phyloP scores from a whole-genome alignment of 64 coral and sea anemone genomes.

The Pocillopora verrucosa region DNA sequence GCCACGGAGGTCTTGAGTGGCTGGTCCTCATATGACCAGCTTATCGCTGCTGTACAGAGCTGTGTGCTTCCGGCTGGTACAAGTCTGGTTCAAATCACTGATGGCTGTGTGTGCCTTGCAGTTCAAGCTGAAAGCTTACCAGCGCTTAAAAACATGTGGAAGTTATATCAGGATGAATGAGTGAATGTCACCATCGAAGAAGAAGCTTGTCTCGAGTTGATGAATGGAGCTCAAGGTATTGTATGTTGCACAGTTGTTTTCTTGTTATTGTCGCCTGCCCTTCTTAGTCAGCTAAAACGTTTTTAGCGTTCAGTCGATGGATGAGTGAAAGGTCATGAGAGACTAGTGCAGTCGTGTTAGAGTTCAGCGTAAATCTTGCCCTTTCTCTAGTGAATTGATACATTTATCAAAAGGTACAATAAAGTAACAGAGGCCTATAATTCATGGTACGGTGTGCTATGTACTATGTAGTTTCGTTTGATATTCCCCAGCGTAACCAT shows the following conservation, averaged over 20 bases:
- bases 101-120: not conserved
- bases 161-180: not conserved
- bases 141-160: not conserved
- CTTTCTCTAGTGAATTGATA: no score
- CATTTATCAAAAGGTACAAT: no score
- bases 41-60: not conserved
- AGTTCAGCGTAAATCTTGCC: no score
- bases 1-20: conserved; percentile 7
- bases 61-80: conserved; percentile 16
- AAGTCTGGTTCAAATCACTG: not conserved
- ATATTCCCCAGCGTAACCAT: no score
- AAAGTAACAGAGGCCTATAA: no score
- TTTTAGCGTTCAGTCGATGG: no score
- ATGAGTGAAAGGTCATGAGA: no score
- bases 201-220: not conserved
- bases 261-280: not conserved
- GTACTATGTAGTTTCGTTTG: no score
- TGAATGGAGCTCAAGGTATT: no score
- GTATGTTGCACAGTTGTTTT: not conserved
- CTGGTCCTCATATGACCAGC: not conserved
- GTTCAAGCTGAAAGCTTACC: not conserved
- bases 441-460: no score
- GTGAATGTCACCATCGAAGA: not conserved
- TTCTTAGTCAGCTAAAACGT: not conserved
- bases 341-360: no score